These are phyloP conservation scores for Ictalurus punctatus DNA, from an alignment of 2,113 vertebrate genomes.

Conservation along the genomic window DNA sequence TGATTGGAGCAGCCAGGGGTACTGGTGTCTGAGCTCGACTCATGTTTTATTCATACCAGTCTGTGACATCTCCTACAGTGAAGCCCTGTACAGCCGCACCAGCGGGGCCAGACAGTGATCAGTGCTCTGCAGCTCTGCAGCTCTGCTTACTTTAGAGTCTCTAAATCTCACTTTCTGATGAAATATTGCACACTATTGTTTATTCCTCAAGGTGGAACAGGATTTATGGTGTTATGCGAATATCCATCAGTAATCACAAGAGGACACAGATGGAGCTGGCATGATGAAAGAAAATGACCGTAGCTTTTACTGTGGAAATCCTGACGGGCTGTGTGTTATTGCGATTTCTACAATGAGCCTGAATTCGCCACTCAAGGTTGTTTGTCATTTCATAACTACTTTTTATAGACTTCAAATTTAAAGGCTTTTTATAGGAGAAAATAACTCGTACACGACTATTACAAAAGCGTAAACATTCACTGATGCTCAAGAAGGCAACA, in stretches of 20 bases:
- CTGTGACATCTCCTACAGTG: slow-evolving; percentile 40
- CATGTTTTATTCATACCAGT: slow-evolving; percentile 51
- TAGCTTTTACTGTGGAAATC: slow-evolving; percentile 14
- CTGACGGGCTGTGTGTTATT: slow-evolving; percentile 7
- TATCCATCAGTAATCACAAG: slow-evolving; percentile 15
- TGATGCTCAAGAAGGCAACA: no score
- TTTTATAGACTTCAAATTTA: neutral
- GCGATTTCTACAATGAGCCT: slow-evolving; percentile 27
- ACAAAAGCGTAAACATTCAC: no score
- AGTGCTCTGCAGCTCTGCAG: slow-evolving; percentile 32
- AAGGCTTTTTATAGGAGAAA: no score
- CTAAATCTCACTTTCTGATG: slow-evolving; percentile 45
- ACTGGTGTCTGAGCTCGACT: slow-evolving; percentile 37
- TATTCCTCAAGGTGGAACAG: neutral
- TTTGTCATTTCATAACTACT: slow-evolving; percentile 12
- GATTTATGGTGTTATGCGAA: slow-evolving; percentile 1
- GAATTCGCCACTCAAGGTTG: slow-evolving; percentile 16
- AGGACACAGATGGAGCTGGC: neutral
- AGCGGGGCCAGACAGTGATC: slow-evolving; percentile 37
- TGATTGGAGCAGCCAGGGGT: slow-evolving; percentile 48
- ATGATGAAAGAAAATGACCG: slow-evolving; percentile 12
- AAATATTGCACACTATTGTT: slow-evolving; percentile 33
- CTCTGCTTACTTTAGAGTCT: slow-evolving; percentile 39
- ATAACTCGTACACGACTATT: no score
- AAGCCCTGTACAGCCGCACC: slow-evolving; percentile 25